Evolutionary conservation across 2,888 invertebrate genomes (phyloP).

Genomic region (Exocentrus adspersus): DNA sequence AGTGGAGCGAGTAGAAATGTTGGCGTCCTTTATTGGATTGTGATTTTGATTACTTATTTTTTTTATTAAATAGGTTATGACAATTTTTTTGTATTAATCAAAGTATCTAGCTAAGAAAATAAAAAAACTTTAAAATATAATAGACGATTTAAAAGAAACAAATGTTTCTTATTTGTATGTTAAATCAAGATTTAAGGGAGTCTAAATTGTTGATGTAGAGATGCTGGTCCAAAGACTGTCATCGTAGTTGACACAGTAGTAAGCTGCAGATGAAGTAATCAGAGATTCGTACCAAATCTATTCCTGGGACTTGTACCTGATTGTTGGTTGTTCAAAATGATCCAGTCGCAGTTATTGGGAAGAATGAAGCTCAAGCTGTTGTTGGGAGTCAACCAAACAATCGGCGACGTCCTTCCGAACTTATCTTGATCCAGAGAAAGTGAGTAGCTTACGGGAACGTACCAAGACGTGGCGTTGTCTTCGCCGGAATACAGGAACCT

Average conservation of each 20-base stretch:
- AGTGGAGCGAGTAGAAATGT: not conserved
- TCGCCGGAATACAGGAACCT: conserved; percentile 35
- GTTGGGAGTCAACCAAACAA: conserved; percentile 64
- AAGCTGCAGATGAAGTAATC: too few species aligned
- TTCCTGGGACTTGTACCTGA: conserved; percentile 66
- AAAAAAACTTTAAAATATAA: too few species aligned
- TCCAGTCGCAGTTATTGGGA: conserved; percentile 63
- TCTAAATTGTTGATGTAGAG: too few species aligned
- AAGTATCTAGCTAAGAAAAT: too few species aligned
- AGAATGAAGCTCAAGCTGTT: conserved; percentile 38
- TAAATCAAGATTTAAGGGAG: too few species aligned
- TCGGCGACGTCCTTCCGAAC: conserved; percentile 66
- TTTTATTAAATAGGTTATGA: not conserved
- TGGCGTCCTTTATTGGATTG: not conserved
- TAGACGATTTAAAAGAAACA: too few species aligned
- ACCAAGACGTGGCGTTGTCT: conserved; percentile 60
- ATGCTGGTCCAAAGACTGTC: too few species aligned
- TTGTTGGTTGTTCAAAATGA: conserved; percentile 72
- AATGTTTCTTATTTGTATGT: too few species aligned
- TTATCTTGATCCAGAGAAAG: conserved; percentile 50
- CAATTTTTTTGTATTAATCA: too few species aligned
- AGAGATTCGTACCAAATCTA: not conserved
- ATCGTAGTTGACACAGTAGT: too few species aligned
- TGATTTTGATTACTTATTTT: not conserved
- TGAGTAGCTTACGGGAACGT: conserved; percentile 68